These are phyloP conservation scores for Argyrosomus regius DNA, from an alignment of 2,797 vertebrate genomes.

Conservation along the genomic window DNA sequence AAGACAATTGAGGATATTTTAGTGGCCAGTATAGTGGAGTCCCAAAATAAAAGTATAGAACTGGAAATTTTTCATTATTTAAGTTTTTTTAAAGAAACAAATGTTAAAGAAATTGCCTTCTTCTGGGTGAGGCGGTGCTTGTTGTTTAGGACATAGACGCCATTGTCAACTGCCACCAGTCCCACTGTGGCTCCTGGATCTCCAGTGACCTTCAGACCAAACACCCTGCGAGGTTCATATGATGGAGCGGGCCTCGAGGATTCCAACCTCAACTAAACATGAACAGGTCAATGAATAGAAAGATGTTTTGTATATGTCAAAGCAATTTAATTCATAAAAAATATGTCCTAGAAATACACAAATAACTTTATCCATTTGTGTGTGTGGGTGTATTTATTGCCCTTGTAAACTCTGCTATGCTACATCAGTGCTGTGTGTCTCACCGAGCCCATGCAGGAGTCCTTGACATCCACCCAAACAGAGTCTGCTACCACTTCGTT, in stretches of 20 bases:
- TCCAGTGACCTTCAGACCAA: constrained; percentile 84
- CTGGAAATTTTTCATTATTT: background rate
- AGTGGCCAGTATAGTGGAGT: no score
- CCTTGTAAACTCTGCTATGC: no score
- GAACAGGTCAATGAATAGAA: background rate
- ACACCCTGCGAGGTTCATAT: constrained; percentile 69
- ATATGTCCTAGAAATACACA: background rate
- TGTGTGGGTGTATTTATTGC: background rate
- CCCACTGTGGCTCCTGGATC: constrained; percentile 83
- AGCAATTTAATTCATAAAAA: background rate
- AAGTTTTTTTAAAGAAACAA: background rate
- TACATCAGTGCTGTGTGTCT: constrained; percentile 23
- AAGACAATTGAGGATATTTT: no score
- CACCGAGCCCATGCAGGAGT: constrained; percentile 90
- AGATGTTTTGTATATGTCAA: background rate
- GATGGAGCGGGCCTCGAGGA: rapidly evolving
- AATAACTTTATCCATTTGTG: background rate
- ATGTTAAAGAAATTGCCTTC: constrained; percentile 74
- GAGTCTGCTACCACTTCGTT: constrained; percentile 89
- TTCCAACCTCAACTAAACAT: constrained; percentile 38
- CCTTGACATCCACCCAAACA: constrained; percentile 89
- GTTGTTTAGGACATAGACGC: constrained; percentile 87
- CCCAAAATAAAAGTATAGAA: no score
- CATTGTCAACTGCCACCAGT: constrained; percentile 91
- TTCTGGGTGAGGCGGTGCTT: constrained; percentile 87